Evolutionary conservation across 1,140 invertebrate species (phyloP).

Genomic region (Conopomorpha cramerella): DNA sequence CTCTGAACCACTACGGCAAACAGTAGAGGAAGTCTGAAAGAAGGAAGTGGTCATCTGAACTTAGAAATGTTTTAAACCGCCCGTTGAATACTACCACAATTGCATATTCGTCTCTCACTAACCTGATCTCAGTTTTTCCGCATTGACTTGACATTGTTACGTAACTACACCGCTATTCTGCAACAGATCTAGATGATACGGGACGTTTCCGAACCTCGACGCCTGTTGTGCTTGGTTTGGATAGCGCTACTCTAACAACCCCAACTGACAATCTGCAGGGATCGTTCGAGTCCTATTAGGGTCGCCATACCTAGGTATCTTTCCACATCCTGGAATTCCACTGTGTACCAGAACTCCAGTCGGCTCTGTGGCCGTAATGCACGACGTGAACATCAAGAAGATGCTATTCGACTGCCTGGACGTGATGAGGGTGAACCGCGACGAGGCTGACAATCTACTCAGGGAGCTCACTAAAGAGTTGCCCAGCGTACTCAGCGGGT

Average conservation of each 20-base stretch:
- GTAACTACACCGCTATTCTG: not conserved
- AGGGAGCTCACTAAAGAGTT: conserved; percentile 21
- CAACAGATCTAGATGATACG: not conserved
- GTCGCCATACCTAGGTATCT: no score
- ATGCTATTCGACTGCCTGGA: conserved; percentile 34
- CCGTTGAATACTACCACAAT: no score
- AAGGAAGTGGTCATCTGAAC: no score
- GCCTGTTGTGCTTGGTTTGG: not conserved
- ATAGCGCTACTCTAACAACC: not conserved
- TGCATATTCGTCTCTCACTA: no score
- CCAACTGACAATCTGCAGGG: not conserved
- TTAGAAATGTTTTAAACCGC: no score
- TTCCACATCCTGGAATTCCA: no score
- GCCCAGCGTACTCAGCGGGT: conserved; percentile 37
- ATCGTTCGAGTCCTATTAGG: no score
- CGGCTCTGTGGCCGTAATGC: conserved; percentile 16
- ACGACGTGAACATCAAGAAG: conserved; percentile 31
- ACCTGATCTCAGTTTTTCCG: no score
- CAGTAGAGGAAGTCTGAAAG: no score
- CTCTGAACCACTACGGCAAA: no score
- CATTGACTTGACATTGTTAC: no score
- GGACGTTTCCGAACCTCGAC: no score
- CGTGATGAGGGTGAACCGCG: conserved; percentile 30
- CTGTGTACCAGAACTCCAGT: conserved; percentile 23
- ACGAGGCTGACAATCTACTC: conserved; percentile 29